Conservation (phyloP, 2,113 vertebrate species). For the Callocephalon fimbriatum region DNA sequence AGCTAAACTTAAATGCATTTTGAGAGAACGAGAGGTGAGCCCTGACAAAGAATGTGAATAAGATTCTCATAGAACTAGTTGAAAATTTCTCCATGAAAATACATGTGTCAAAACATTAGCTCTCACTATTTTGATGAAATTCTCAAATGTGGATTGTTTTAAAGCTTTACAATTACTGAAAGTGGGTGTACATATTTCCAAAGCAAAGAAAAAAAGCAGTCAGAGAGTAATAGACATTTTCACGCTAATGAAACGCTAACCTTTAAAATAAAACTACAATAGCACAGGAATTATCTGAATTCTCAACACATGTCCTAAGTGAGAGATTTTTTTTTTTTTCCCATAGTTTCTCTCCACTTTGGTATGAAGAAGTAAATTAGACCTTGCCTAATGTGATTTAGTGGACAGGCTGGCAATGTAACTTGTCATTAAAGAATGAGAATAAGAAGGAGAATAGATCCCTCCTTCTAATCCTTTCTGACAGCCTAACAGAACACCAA, state of each 20-base stretch:
- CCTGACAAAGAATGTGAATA: background rate
- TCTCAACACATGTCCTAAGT: background rate
- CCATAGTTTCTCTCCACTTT: slow-evolving; percentile 1
- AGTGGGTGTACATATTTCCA: background rate
- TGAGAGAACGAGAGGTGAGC: background rate
- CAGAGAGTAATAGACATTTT: background rate
- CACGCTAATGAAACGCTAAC: background rate
- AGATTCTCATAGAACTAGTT: background rate
- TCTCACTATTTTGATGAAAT: background rate
- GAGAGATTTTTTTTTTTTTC: background rate
- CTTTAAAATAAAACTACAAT: background rate
- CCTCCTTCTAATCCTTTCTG: slow-evolving; percentile 57
- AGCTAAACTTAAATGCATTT: background rate
- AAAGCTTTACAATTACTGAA: background rate
- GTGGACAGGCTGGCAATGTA: slow-evolving; percentile 48
- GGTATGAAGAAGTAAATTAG: slow-evolving; percentile 43
- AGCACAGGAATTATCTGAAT: background rate
- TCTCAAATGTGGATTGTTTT: background rate
- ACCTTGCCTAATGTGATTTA: slow-evolving; percentile 62
- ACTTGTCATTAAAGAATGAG: slow-evolving; percentile 58
- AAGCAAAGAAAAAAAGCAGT: background rate
- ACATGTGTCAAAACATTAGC: background rate
- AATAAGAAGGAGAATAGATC: slow-evolving; percentile 49
- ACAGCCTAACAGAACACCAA: slow-evolving; percentile 64
- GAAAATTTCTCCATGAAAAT: background rate